phyloP scores from a whole-genome alignment of 2,797 vertebrate genomes.

The Tadarida brasiliensis region DNA sequence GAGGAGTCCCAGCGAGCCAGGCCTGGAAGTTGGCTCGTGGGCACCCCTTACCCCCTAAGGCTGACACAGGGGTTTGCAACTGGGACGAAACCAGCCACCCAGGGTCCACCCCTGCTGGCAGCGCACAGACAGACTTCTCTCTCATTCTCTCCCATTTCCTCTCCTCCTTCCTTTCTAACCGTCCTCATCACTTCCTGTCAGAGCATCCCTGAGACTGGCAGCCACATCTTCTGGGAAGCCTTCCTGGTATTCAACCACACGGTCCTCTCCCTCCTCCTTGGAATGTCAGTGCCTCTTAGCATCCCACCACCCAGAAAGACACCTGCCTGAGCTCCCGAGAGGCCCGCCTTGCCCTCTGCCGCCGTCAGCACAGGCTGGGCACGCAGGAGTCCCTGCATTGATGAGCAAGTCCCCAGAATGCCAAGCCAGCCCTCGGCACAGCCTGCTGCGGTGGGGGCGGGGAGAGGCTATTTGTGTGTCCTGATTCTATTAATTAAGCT shows the following conservation, averaged over 20 bases:
- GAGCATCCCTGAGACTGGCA: background rate
- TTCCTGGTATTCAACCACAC: background rate
- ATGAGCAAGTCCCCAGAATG: slow-evolving; percentile 4
- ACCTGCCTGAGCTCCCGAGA: background rate
- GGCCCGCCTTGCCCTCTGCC: background rate
- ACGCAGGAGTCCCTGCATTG: background rate
- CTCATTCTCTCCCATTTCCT: background rate
- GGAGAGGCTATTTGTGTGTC: background rate
- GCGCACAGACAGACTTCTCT: background rate
- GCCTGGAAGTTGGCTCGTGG: background rate
- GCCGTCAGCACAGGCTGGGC: background rate
- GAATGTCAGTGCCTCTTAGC: background rate
- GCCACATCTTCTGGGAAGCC: background rate
- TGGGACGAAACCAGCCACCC: background rate
- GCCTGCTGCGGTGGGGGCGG: background rate
- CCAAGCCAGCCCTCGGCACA: background rate
- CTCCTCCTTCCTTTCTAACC: background rate
- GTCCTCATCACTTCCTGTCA: background rate
- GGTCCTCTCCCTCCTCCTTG: background rate
- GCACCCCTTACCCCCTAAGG: background rate
- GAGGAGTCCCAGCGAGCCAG: background rate
- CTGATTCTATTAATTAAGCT: slow-evolving; percentile 42
- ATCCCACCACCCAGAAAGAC: background rate
- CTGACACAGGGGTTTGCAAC: background rate
- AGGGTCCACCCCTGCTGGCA: too few relatives aligned